Evolutionary conservation across 2,797 vertebrate species (phyloP), one percentile per base, ranked within the genome.

Genomic region (Chanos chanos): DNA sequence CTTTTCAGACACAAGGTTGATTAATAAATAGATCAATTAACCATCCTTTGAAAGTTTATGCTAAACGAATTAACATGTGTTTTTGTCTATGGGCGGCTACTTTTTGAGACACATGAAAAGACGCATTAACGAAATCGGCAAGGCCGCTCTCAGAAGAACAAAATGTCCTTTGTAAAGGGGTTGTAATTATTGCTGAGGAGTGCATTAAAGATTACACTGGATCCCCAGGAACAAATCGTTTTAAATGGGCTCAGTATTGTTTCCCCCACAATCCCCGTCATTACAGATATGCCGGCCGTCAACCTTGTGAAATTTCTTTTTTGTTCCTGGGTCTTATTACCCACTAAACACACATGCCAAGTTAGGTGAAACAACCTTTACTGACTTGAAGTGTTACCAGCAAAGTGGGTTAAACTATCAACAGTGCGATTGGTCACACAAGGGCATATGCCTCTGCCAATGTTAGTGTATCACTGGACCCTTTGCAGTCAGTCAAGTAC

Each of bases 201-300:
- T 64, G 65, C 65, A 78, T 72, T 77, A 80, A 84, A 86, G 84
- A 89, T 89, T 79, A 84, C 59, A 60, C 54, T n/a, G 21, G 53
- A 78, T 75, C 66, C 72, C 77, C 81, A 73, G 75, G 75, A 77
- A 71, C 70, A 86, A 86, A 88, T 85, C 84, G n/a, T 79, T 82
- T 86, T 83, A 87, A 89, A 87, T 80, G 72, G 72, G 63, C 87
- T 73, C 71, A 72, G 76, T 56, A 81, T 85, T 88, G 80, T 86
- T 76, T 71, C 79, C 64, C 28, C 41, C 45, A 75, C 77, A 85
- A 80, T 64, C 73, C 66, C 70, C 57, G 50, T 73, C 75, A 50
- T 79, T 86, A 82, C 52, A 86, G 84, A 90, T 86, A 83, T 22
- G 61, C 73, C 60, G 70, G 47, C 71, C 56, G 66, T 40, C 64